These are phyloP conservation scores for Periplaneta americana DNA, from an alignment of 1,140 invertebrate species.

Conservation along the genomic window DNA sequence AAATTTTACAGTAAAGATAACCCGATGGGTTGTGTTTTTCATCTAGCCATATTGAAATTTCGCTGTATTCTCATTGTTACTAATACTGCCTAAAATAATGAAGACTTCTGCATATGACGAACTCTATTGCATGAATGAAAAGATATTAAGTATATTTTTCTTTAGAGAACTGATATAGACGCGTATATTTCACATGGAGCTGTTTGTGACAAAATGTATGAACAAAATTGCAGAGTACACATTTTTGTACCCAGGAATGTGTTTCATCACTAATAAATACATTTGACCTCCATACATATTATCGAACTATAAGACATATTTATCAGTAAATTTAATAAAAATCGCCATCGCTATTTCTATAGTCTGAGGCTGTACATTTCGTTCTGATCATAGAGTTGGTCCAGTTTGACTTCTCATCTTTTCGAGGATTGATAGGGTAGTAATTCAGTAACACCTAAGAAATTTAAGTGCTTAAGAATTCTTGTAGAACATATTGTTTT, in stretches of 20 bases:
- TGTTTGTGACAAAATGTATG: neutral
- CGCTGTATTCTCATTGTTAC: neutral
- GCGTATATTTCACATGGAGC: neutral
- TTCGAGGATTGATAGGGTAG: too few species aligned
- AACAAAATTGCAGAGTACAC: too few species aligned
- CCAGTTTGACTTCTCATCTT: too few species aligned
- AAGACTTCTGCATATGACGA: neutral
- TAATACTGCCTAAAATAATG: neutral
- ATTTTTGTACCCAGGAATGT: neutral
- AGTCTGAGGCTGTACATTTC: too few species aligned
- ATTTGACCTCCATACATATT: too few species aligned
- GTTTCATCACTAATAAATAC: neutral
- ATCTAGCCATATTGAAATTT: neutral
- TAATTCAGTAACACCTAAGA: too few species aligned
- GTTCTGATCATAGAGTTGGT: too few species aligned
- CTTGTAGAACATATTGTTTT: too few species aligned
- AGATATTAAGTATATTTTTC: neutral
- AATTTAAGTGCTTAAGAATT: too few species aligned
- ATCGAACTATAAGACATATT: too few species aligned
- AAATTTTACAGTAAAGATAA: slow-evolving; percentile 5
- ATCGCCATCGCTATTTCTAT: too few species aligned
- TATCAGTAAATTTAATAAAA: too few species aligned
- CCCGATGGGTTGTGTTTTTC: slow-evolving; percentile 6
- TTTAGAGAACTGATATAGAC: neutral
- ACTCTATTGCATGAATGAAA: neutral